Base-by-base conservation (phyloP, 2,113 vertebrate genomes). In the Conger conger region DNA sequence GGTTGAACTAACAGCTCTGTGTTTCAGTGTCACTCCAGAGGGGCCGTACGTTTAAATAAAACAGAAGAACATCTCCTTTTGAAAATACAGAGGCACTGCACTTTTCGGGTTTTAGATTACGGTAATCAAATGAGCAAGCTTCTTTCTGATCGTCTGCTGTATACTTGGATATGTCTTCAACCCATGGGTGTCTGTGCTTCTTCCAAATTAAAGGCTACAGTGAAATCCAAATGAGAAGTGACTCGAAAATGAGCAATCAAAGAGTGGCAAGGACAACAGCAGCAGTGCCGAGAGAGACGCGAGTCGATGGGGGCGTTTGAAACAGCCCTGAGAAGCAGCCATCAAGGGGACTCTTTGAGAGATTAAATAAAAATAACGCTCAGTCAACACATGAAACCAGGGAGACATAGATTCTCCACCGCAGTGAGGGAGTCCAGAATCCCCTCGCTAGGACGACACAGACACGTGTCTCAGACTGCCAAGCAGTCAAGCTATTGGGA, bases 1-100 rank as follows among this genome's bases (percentile, higher is more conserved):
- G 37, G 81, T 45, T 38, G 80, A 82, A 85, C 80, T 85, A 80
- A 82, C 82, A 79, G 35, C 37, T 23, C 50, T 68, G 33, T 68
- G 73, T 83, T 38, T 68, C 36, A 78, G 45, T 38, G 60, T 63
- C 79, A 77, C 79, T 84, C 82, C 73, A 50, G 37, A 77, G 42
- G 42, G 9, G n/a, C 38, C 17, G 35, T 23, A 63, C 37, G n/a
- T 63, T 50, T 27, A 63, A 63, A 53, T 73, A 82, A 81, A 53
- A 36, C 20, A 23, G 54, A 33, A 17, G n/a, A n/a, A 42, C 0
- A 2, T 53, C 8, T 23, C 33, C 37, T 42, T 35, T 33, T 45
- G 27, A 77, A 79, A 82, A 82, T 33, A 23, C 53, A 68, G 54
- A 63, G 35, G 35, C 15, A 33, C 81, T 63, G 50, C 16, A 20